Percentiles rank a stretch among this genome's conserved stretches.
Evolutionary conservation across 1,140 invertebrate species (phyloP).

Genomic region (Sycobia sp.): DNA sequence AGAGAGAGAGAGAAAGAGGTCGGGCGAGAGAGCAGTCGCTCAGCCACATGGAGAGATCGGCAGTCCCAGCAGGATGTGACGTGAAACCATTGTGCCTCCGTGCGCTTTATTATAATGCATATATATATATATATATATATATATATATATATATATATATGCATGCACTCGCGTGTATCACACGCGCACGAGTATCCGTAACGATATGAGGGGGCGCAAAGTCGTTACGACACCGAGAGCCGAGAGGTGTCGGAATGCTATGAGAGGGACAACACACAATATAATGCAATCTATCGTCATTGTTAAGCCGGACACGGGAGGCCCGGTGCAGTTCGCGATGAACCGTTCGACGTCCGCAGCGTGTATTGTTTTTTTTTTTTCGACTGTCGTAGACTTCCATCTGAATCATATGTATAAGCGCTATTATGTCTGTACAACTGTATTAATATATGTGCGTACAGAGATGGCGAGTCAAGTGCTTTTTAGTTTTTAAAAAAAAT

Average conservation of each 20-base stretch:
- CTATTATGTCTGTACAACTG: too few species aligned
- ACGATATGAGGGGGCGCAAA: not conserved
- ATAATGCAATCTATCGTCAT: slow-evolving; percentile 31
- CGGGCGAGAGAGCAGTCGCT: too few species aligned
- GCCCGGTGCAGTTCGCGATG: not conserved
- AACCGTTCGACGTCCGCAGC: too few species aligned
- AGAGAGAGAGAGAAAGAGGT: slow-evolving; percentile 1
- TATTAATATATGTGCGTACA: too few species aligned
- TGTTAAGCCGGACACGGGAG: slow-evolving; percentile 13
- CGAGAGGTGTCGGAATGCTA: slow-evolving; percentile 10
- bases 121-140: too few species aligned
- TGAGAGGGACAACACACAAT: slow-evolving; percentile 2
- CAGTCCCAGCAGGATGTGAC: slow-evolving; percentile 54
- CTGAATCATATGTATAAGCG: too few species aligned
- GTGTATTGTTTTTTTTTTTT: too few species aligned
- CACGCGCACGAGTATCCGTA: slow-evolving; percentile 20
- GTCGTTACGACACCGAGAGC: slow-evolving; percentile 13
- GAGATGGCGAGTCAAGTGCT: too few species aligned
- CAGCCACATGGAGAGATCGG: slow-evolving; percentile 46
- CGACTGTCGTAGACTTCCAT: too few species aligned
- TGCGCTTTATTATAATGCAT: slow-evolving; percentile 53
- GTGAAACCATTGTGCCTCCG: slow-evolving; percentile 55
- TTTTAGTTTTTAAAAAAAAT: too few species aligned
- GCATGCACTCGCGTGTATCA: too few species aligned
- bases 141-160: too few species aligned